These are phyloP conservation scores for Malurus alboscapulatus DNA, from an alignment of 2,113 vertebrate species.

Conservation along the genomic window DNA sequence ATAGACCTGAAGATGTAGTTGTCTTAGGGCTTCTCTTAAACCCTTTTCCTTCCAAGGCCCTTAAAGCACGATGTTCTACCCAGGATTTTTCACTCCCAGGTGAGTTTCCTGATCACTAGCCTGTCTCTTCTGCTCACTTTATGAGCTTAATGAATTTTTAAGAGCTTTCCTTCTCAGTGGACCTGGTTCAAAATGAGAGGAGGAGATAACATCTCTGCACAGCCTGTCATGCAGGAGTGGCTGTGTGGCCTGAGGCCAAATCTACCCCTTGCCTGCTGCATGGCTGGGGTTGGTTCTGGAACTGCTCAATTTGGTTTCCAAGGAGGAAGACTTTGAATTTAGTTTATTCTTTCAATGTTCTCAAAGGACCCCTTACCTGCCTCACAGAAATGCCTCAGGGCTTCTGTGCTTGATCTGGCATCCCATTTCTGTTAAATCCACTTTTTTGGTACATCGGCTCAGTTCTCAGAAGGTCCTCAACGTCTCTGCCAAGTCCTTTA, in stretches of 20 bases:
- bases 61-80: not conserved
- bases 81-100: not conserved
- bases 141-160: conserved; percentile 32
- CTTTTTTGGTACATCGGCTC: not conserved
- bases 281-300: not conserved
- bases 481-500: not conserved
- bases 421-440: not conserved
- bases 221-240: not conserved
- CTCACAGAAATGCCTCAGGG: not conserved
- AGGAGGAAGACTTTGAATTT: not conserved
- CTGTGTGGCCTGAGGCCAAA: not conserved
- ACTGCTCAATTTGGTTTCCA: not conserved
- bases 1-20: not conserved
- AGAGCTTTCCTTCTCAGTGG: conserved; percentile 3
- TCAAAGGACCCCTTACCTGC: not conserved
- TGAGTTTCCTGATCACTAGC: not conserved
- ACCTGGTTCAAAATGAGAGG: not conserved
- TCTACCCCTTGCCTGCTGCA: not conserved
- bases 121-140: not conserved
- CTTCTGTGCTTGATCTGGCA: not conserved
- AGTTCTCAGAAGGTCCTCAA: not conserved
- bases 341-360: not conserved
- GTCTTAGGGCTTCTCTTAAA: not conserved
- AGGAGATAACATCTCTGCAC: not conserved
- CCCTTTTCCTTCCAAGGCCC: not conserved